phyloP scores from a whole-genome alignment of 2,113 vertebrate genomes.

The Platanista minor region DNA sequence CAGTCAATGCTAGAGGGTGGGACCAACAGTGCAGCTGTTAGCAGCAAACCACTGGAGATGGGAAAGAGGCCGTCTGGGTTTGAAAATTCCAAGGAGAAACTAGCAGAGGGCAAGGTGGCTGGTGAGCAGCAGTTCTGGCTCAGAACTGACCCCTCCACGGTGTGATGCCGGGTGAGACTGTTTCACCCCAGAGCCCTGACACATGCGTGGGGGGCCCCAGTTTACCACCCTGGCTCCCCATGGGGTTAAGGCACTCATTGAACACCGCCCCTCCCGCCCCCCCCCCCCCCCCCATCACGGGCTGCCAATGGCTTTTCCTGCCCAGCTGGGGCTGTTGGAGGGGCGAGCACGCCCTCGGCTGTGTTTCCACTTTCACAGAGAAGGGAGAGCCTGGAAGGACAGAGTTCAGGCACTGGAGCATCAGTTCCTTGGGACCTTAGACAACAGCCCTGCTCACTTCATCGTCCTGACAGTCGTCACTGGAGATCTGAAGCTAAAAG shows the following conservation, averaged over 20 bases:
- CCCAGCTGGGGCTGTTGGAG: no score
- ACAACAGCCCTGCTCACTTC: background rate
- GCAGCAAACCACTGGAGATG: background rate
- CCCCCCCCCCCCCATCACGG: no score
- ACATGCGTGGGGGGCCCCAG: rapidly evolving
- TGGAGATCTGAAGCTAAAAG: background rate
- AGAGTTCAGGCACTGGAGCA: background rate
- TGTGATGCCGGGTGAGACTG: background rate
- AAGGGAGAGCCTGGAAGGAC: background rate
- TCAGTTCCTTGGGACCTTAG: background rate
- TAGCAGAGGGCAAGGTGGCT: rapidly evolving
- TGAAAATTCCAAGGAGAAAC: background rate
- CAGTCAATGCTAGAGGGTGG: background rate
- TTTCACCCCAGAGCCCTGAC: background rate
- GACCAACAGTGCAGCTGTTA: background rate
- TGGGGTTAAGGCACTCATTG: no score
- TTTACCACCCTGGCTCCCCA: background rate
- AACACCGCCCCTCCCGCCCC: background rate
- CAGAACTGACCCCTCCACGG: background rate
- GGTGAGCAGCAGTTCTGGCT: background rate
- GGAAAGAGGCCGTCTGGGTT: background rate
- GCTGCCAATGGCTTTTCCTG: no score
- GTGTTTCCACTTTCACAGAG: no score
- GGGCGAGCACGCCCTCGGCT: rapidly evolving
- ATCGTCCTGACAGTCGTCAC: no score